Base-by-base conservation (phyloP, 2,888 invertebrate species). In the Lasioglossum malachurum region DNA sequence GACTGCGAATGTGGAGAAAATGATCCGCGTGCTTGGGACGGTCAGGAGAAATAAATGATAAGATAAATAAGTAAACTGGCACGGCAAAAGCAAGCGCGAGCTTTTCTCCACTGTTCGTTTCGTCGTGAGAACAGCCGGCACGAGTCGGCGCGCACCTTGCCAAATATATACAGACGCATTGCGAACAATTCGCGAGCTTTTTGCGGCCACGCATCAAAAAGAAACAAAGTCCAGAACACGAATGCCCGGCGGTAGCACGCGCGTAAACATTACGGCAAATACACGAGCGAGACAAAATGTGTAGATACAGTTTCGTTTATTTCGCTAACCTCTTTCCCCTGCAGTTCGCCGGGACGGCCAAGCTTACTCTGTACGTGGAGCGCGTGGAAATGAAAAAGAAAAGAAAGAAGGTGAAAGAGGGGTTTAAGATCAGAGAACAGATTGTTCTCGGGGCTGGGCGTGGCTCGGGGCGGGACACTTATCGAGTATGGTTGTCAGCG, bases 321-420 rank as follows among this genome's bases (percentile, higher is more conserved):
- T 90, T 80, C 87, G 92, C 97, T 97, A 97, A 98, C 98, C 96
- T 97, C 97, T 96, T 97, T 96, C 53, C 96, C 96, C 95, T 97
- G 97, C 96, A 98, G 96, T 97, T 97, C 97, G 96, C 98, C 98
- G 95, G 98, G 98, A 95, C 98, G 97, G 96, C 96, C 96, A 96
- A 96, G 96, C 95, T 96, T 96, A 95, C 95, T 96, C 97, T 97
- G 96, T 96, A 96, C 97, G 91, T 82, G 81, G 96, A 96, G 96
- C 96, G 96, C 96, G 96, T 96, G 96, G 96, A 96, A 96, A 92
- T 93, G 90, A 91, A 89, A 91, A 92, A 90, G 67, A 95, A 96
- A 96, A 86, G 87, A 86, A 86, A 84, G 82, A 77, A 84, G 57
- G 96, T 95, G 95, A 95, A 96, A 49, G 82, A 90, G 91, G 93